Evolutionary conservation across 2,797 vertebrate genomes (phyloP).

Genomic region (Ispidina lecontei): DNA sequence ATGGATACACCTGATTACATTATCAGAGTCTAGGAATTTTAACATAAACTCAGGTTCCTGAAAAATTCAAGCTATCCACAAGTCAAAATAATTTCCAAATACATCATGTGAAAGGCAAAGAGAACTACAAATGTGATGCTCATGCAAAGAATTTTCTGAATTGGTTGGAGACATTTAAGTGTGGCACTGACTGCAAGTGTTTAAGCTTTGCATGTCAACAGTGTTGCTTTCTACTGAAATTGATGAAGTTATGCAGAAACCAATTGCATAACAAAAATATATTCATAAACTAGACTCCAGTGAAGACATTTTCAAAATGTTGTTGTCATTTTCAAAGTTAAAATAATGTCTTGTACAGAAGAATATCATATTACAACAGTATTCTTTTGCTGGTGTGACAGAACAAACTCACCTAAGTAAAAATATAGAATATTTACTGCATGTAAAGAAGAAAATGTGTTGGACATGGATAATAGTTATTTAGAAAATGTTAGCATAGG

Average conservation of each 20-base stretch:
- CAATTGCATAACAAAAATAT: background rate
- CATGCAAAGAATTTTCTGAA: background rate
- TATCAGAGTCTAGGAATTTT: background rate
- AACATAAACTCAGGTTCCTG: background rate
- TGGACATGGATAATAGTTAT: background rate
- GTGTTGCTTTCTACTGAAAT: background rate
- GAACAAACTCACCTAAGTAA: background rate
- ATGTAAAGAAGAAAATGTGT: background rate
- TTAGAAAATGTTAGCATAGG: background rate
- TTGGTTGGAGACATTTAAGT: background rate
- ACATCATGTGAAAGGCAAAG: background rate
- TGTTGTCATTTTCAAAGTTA: background rate
- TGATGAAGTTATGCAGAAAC: background rate
- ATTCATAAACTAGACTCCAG: background rate
- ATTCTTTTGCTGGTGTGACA: background rate
- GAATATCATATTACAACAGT: background rate
- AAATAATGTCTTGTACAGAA: background rate
- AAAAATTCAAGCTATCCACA: background rate
- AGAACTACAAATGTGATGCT: background rate
- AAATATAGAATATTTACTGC: background rate
- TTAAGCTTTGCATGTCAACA: accelerated
- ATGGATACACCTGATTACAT: background rate
- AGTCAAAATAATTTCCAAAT: slow-evolving; percentile 12
- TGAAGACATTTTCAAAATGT: background rate
- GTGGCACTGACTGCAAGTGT: background rate